Evolutionary conservation across 2,888 invertebrate species (phyloP), one percentile per base, ranked within the genome.

Genomic region (Microchrysa polita): DNA sequence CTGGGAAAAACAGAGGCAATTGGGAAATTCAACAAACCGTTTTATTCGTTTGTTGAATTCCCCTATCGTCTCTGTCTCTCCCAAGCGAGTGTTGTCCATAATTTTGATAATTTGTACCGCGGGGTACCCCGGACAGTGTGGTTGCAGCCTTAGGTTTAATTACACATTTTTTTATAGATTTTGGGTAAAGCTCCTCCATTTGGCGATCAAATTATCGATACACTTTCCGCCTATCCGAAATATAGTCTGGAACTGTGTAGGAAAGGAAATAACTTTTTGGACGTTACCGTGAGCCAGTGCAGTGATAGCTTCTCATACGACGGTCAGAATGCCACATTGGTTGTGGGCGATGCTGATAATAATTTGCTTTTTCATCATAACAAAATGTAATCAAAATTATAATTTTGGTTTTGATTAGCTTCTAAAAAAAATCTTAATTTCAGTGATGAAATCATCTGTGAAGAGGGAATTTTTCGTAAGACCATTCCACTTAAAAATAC

Each of bases 161-260:
- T n/a, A n/a, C n/a, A n/a, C n/a, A 48, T 53, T 10, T 73, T 60
- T 61, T 14, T 22, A 40, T n/a, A 92, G 92, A 91, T 92, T 80
- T 87, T 92, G 79, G 91, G 91, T 81, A 88, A 91, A 81, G 88
- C 90, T 55, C 89, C 92, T 14, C 93, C 93, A 59, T 89, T 91
- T 77, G 93, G 93, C 2, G 91, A 90, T 80, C 83, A 88, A 57
- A 80, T 93, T 2, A 86, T 88, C 55, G 90, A 90, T 76, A 88
- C 89, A 82, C 87, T 91, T 14, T 82, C 84, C 59, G 83, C 88
- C 20, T 84, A 93, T 2, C 93, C 93, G 0, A 87, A 88, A 78
- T 93, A 92, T 81, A 82, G 84, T 23, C 76, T 91, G 16, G 81
- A 81, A 1, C 79, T 86, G 23, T 83, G 81, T 18, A 75, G 84